A percentile compares a stretch with the other conserved stretches of the same genome.
phyloP scores from a whole-genome alignment of 2,888 invertebrate species.

The Nycteola revayana region DNA sequence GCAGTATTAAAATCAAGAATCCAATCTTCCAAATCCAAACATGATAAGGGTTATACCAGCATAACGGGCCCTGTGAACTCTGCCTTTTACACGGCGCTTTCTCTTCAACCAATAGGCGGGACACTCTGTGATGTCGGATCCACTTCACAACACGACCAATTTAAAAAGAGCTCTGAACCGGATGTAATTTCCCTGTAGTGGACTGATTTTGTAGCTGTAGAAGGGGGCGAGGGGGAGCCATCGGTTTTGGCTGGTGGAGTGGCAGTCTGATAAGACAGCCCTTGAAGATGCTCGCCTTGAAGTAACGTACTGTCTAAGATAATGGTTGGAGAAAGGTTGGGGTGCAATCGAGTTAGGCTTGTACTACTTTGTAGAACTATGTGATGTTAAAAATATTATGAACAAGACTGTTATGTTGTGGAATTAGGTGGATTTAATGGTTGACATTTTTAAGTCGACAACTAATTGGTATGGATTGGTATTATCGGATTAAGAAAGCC shows the following conservation, averaged over 20 bases:
- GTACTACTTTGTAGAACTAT: not conserved
- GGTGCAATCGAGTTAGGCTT: constrained; percentile 28
- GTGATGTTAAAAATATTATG: no score
- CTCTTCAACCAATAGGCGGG: constrained; percentile 27
- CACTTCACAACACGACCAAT: constrained; percentile 31
- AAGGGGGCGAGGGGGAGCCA: constrained; percentile 25
- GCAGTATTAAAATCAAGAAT: no score
- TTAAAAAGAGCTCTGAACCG: constrained; percentile 26
- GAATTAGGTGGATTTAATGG: no score
- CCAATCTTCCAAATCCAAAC: constrained; percentile 28
- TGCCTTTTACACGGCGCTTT: constrained; percentile 36
- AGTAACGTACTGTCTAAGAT: constrained; percentile 49
- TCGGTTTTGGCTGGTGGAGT: constrained; percentile 38
- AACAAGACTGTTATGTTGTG: no score
- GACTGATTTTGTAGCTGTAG: constrained; percentile 12
- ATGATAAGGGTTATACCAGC: constrained; percentile 20
- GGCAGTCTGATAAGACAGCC: constrained; percentile 44
- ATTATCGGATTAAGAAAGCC: no score
- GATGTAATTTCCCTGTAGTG: constrained; percentile 8
- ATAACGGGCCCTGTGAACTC: constrained; percentile 10
- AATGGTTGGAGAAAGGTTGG: constrained; percentile 45
- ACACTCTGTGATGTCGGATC: constrained; percentile 33
- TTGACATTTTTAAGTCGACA: no score
- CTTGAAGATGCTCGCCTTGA: constrained; percentile 41
- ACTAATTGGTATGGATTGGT: no score